Evolutionary conservation across 2,113 vertebrate genomes (phyloP), one percentile per base, ranked within the genome.

Genomic region (Scolopax mira): DNA sequence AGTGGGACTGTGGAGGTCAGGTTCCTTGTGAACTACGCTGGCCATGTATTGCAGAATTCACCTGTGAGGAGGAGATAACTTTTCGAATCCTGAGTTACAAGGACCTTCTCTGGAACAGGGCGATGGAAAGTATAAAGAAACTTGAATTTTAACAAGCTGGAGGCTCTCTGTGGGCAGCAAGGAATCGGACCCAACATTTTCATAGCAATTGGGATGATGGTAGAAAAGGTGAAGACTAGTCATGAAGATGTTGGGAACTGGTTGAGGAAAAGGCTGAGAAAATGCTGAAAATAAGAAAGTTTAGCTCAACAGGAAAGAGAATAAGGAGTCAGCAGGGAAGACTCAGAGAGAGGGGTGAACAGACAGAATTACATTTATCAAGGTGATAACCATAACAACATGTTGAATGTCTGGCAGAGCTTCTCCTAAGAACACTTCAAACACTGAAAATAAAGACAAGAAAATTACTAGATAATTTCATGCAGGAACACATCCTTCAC

Each of bases 351-450:
- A 54, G 17, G 55, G 22, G 31, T 30, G n/a, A 89, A 72, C 79
- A 96, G 92, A 78, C 75, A 90, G 90, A 85, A 80, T 92, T 93
- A 80, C 90, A 93, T 94, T 93, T 93, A 61, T 90, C 91, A 85
- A 88, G 93, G 90, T 94, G 88, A 88, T 64, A 95, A 92, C 94
- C 93, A 64, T 86, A 94, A 90, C 93, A 92, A 78, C 88, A 93
- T 95, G 93, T 18, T 86, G 79, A 28, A 52, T 86, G 72, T 88
- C 95, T 93, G 69, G 62, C 69, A 66, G 46, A 23, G 51, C 81
- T 85, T 83, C 79, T 88, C 87, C 46, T 23, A 58, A 85, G 67
- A 94, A 52, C 85, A 70, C 74, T 85, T 69, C 64, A 83, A 87
- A 73, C 52, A 14, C 19, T 78, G 95, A 51, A 90, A 51, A 84